Evolutionary conservation across 2,888 invertebrate species (phyloP).

Genomic region (Andrena camellia): DNA sequence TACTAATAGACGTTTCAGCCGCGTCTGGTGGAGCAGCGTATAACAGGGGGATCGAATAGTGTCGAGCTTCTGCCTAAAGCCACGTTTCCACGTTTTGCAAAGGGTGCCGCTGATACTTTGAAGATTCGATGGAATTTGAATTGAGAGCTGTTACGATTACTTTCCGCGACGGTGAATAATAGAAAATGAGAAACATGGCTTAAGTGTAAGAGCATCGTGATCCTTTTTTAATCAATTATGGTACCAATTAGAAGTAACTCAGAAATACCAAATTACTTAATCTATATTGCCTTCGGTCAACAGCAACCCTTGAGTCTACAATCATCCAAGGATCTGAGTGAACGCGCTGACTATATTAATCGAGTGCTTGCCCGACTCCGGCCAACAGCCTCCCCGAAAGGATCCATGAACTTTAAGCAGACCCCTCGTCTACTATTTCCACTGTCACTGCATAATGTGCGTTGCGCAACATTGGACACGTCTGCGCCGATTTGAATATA

Average conservation of each 20-base stretch:
- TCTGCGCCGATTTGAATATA: conserved; percentile 66
- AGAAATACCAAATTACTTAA: too few species aligned
- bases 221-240: too few species aligned
- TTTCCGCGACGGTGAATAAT: too few species aligned
- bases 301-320: neutral
- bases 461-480: conserved; percentile 16
- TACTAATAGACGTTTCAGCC: neutral
- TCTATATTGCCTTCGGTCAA: neutral
- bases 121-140: too few species aligned
- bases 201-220: too few species aligned
- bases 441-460: neutral
- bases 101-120: too few species aligned
- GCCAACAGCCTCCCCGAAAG: neutral
- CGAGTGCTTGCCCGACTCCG: conserved; percentile 14
- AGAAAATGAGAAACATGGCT: too few species aligned
- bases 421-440: neutral
- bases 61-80: neutral
- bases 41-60: neutral
- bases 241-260: too few species aligned
- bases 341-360: neutral
- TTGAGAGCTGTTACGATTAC: too few species aligned
- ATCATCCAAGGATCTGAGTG: neutral
- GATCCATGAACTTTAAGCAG: neutral
- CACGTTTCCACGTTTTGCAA: neutral
- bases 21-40: neutral